Evolutionary conservation across 2,797 vertebrate genomes (phyloP).

Genomic region (Mionectes olivaceus): DNA sequence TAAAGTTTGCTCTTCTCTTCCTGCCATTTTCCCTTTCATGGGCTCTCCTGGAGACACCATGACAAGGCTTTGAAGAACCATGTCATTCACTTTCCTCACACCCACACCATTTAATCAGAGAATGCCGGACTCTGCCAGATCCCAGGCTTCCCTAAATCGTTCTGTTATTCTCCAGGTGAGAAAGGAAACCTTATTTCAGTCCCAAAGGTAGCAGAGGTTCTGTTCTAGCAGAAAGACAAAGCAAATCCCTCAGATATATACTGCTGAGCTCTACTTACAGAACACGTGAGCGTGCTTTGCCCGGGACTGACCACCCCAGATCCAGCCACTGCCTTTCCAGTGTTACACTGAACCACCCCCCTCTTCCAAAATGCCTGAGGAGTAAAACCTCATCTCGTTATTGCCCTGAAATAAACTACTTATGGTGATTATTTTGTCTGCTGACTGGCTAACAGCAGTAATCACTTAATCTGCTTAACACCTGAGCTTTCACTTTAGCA

Average conservation of each 20-base stretch:
- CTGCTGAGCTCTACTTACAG: constrained; percentile 20
- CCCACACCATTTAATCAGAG: not conserved
- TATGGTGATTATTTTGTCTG: constrained; percentile 81
- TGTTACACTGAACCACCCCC: not conserved
- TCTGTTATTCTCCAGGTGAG: not conserved
- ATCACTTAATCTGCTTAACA: constrained; percentile 80
- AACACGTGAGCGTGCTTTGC: constrained; percentile 16
- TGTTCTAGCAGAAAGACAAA: not conserved
- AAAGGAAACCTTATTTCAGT: not conserved
- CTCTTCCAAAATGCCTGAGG: not conserved
- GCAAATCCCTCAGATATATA: not conserved
- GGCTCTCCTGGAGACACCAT: not conserved
- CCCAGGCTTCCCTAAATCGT: not conserved
- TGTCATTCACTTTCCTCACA: not conserved
- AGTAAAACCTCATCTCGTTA: constrained; percentile 59
- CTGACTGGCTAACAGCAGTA: constrained; percentile 78
- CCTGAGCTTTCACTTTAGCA: constrained; percentile 73
- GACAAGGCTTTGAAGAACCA: not conserved
- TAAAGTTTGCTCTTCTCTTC: not conserved
- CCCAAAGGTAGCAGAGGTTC: not conserved
- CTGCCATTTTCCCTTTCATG: not conserved
- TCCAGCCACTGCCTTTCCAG: not conserved
- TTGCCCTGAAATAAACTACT: constrained; percentile 77
- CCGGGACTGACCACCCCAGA: not conserved
- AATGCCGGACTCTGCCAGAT: not conserved